Evolutionary conservation across 1,140 invertebrate species (phyloP).

Genomic region (Thrips palmi): DNA sequence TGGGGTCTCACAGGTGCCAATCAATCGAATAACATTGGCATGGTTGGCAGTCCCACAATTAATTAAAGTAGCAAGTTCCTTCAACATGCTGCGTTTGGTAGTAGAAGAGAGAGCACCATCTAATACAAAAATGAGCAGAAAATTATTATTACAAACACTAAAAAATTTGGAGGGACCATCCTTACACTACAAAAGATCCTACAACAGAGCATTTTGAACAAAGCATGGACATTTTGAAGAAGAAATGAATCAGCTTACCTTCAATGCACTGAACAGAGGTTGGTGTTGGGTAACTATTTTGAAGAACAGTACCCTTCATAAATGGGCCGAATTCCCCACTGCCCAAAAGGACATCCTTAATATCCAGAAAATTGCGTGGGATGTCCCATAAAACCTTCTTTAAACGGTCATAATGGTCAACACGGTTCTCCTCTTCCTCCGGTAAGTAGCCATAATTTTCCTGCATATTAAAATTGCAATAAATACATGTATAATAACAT

Average conservation of each 20-base stretch:
- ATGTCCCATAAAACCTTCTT: slow-evolving; percentile 54
- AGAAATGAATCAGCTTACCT: slow-evolving; percentile 12
- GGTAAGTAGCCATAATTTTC: slow-evolving; percentile 50
- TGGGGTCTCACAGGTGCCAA: slow-evolving; percentile 60
- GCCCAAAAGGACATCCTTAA: slow-evolving; percentile 45
- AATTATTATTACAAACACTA: no score
- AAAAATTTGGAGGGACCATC: no score
- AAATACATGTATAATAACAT: no score
- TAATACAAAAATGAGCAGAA: slow-evolving; percentile 21
- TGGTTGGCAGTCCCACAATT: slow-evolving; percentile 37
- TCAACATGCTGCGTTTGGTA: slow-evolving; percentile 44
- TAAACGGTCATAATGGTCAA: slow-evolving; percentile 50
- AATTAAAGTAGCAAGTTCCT: slow-evolving; percentile 51
- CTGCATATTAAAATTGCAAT: no score
- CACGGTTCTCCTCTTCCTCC: slow-evolving; percentile 44
- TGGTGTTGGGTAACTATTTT: slow-evolving; percentile 24
- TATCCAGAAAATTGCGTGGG: slow-evolving; percentile 43
- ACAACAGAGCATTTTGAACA: slow-evolving; percentile 7
- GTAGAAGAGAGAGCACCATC: slow-evolving; percentile 38
- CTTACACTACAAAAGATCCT: no score
- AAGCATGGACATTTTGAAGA: slow-evolving; percentile 1
- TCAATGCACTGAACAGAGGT: slow-evolving; percentile 28
- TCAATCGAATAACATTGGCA: slow-evolving; percentile 48
- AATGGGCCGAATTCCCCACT: slow-evolving; percentile 59
- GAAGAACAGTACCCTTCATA: slow-evolving; percentile 40